Conservation (phyloP, 2,888 invertebrate species). For the Arenicola marina region DNA sequence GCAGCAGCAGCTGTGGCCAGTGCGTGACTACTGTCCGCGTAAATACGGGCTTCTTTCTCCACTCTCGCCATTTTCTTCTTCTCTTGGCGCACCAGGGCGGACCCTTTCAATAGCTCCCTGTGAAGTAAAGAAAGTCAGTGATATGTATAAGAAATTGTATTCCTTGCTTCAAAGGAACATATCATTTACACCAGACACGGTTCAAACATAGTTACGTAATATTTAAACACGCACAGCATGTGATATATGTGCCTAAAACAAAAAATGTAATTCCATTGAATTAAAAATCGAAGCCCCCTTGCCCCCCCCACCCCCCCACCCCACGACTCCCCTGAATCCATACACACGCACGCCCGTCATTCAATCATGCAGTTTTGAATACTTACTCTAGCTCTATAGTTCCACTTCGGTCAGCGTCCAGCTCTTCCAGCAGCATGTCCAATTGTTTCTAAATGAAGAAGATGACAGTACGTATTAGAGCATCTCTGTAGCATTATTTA, state of each 20-base stretch:
- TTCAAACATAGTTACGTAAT: too few species aligned
- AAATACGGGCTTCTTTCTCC: constrained; percentile 14
- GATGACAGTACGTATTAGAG: neutral
- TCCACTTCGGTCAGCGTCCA: constrained; percentile 41
- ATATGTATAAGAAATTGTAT: too few species aligned
- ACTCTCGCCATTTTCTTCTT: constrained; percentile 20
- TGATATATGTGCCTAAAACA: too few species aligned
- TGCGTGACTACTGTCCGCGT: too few species aligned
- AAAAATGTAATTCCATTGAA: too few species aligned
- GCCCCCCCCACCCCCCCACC: too few species aligned
- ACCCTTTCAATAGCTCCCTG: constrained; percentile 29
- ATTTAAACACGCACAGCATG: too few species aligned
- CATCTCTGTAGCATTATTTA: neutral
- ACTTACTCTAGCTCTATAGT: constrained; percentile 38
- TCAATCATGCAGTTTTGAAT: neutral
- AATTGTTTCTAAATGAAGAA: constrained; percentile 39
- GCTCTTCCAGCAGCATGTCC: constrained; percentile 41
- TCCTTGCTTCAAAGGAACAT: neutral
- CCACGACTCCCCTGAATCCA: too few species aligned
- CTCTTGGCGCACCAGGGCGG: constrained; percentile 25
- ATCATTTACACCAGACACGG: too few species aligned
- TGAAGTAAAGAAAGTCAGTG: too few species aligned
- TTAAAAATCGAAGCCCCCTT: too few species aligned
- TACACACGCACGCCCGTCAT: neutral
- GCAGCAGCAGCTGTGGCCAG: too few species aligned